These are phyloP conservation scores for Cacoxenus indagator DNA, from an alignment of 2,888 invertebrate species.

Conservation along the genomic window DNA sequence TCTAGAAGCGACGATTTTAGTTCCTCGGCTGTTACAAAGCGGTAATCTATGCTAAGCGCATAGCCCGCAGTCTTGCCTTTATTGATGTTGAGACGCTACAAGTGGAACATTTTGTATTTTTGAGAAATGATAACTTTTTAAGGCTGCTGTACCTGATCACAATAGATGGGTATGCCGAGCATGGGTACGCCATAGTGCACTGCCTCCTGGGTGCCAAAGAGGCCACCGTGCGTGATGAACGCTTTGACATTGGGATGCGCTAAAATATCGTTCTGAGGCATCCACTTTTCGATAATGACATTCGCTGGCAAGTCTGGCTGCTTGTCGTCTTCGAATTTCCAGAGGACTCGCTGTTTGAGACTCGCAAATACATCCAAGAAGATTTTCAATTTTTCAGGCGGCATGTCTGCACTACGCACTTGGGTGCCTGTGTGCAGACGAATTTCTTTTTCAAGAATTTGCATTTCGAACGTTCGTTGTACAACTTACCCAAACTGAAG, in stretches of 20 bases:
- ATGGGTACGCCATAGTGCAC: constrained; percentile 67
- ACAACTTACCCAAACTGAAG: constrained; percentile 67
- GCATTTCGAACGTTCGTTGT: not conserved
- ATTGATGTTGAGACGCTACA: constrained; percentile 56
- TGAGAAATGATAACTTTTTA: not conserved
- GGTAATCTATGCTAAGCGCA: constrained; percentile 53
- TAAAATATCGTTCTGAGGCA: constrained; percentile 72
- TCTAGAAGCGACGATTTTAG: constrained; percentile 54
- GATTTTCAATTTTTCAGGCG: constrained; percentile 61
- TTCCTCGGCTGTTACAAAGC: constrained; percentile 48
- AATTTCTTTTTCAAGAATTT: not conserved
- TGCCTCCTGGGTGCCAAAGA: constrained; percentile 67
- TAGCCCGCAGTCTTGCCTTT: constrained; percentile 54
- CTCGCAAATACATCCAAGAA: constrained; percentile 67
- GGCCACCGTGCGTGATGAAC: constrained; percentile 69
- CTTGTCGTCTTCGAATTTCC: constrained; percentile 71
- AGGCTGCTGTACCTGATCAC: constrained; percentile 51
- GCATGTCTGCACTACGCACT: constrained; percentile 65
- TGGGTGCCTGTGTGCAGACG: constrained; percentile 66
- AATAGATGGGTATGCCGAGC: constrained; percentile 68
- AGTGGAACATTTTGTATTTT: not conserved
- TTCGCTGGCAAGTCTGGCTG: constrained; percentile 65
- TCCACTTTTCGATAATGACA: constrained; percentile 70
- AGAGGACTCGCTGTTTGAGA: constrained; percentile 69
- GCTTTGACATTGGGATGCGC: constrained; percentile 68